Conservation (phyloP, 2,888 invertebrate species). For the Phyto melanocephala region DNA sequence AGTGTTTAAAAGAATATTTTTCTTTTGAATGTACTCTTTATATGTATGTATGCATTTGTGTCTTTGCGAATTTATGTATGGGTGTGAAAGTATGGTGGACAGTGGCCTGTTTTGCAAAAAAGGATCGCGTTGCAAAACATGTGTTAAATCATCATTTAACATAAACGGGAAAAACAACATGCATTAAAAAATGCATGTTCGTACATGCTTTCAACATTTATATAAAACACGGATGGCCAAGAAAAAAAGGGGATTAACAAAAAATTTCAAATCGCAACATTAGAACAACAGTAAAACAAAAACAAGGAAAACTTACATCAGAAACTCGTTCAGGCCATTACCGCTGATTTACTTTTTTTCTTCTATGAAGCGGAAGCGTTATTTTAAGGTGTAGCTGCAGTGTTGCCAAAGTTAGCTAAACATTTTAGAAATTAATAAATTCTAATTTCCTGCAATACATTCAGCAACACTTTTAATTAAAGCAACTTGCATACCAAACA, state of each 20-base stretch:
- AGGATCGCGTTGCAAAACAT: conserved; percentile 65
- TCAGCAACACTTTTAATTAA: neutral
- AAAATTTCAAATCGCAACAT: conserved; percentile 15
- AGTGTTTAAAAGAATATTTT: conserved; percentile 10
- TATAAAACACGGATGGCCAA: conserved; percentile 49
- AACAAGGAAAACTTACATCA: neutral
- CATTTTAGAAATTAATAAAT: neutral
- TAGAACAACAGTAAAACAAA: neutral
- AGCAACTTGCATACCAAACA: neutral
- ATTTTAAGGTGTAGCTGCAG: neutral
- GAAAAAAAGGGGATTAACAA: conserved; percentile 19
- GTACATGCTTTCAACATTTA: conserved; percentile 65
- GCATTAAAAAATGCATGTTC: conserved; percentile 64
- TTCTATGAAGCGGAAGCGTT: neutral
- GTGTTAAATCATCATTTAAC: conserved; percentile 66
- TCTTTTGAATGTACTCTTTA: neutral
- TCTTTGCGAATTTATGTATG: neutral
- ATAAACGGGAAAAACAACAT: conserved; percentile 63
- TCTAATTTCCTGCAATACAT: neutral
- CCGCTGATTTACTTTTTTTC: conserved; percentile 26
- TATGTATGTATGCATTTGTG: neutral
- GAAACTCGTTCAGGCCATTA: conserved; percentile 44
- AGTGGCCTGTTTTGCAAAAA: conserved; percentile 59
- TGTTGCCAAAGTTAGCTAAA: too few species aligned
- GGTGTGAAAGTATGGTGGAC: conserved; percentile 37